These are phyloP conservation scores for Peromyscus californicus DNA, from an alignment of 2,113 vertebrate genomes.

Conservation along the genomic window DNA sequence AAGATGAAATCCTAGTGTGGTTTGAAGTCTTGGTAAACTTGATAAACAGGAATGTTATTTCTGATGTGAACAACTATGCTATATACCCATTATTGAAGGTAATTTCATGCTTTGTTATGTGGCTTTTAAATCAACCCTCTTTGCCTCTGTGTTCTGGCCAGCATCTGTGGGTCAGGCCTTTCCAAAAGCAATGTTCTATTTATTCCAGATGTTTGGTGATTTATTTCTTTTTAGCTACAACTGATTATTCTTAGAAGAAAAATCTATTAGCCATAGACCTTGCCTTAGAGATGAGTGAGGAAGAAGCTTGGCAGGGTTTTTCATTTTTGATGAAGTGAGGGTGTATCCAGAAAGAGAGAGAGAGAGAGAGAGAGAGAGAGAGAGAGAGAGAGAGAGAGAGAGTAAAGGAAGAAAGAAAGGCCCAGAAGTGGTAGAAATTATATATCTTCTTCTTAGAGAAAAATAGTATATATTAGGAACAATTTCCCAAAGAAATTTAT, in stretches of 20 bases:
- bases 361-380: too few species aligned
- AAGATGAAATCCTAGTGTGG: constrained; percentile 89
- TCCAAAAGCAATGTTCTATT: constrained; percentile 29
- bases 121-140: constrained; percentile 26
- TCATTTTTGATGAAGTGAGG: not conserved
- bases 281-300: not conserved
- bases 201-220: not conserved
- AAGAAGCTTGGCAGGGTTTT: not conserved
- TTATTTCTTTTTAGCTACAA: not conserved
- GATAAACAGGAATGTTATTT: constrained; percentile 69
- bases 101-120: constrained; percentile 69
- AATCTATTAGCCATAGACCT: constrained; percentile 7
- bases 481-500: constrained; percentile 6
- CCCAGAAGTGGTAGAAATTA: not conserved
- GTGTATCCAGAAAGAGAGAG: not conserved
- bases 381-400: not conserved
- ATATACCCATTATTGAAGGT: constrained; percentile 90
- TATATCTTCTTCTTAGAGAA: constrained; percentile 13
- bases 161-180: constrained; percentile 18
- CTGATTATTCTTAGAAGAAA: constrained; percentile 40
- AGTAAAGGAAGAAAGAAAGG: not conserved
- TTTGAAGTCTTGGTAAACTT: constrained; percentile 83
- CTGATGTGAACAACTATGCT: constrained; percentile 83
- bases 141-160: constrained; percentile 10
- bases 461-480: not conserved